Conservation (phyloP, 2,113 vertebrate species). For the Alouatta palliata region DNA sequence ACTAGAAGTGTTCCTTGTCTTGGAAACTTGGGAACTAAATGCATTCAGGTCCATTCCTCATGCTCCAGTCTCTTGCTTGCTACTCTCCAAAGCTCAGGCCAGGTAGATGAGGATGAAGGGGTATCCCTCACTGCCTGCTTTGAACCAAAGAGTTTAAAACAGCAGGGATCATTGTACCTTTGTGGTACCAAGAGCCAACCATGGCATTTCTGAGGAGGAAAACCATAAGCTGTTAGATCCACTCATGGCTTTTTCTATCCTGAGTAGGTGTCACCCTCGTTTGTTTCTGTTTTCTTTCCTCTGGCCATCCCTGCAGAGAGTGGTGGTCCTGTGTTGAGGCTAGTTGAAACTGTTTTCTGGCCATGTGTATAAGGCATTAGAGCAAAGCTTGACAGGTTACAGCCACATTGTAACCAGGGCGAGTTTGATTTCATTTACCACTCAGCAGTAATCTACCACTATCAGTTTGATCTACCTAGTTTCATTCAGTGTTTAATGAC, state of each 20-base stretch:
- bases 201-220: background rate
- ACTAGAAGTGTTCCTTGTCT: background rate
- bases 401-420: background rate
- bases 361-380: background rate
- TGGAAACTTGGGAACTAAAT: background rate
- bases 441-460: background rate
- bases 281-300: background rate
- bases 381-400: background rate
- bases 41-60: background rate
- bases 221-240: background rate
- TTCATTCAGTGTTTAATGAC: conserved; percentile 35
- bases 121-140: background rate
- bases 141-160: background rate
- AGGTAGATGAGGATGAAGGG: background rate
- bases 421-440: conserved; percentile 32
- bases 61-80: background rate
- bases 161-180: background rate
- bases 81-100: background rate
- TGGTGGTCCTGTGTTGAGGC: background rate
- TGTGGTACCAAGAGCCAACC: background rate
- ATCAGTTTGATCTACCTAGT: conserved; percentile 18
- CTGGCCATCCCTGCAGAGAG: background rate
- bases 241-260: background rate
- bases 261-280: background rate
- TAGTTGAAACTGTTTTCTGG: background rate